Evolutionary conservation across 2,888 invertebrate genomes (phyloP).

Genomic region (Auanema freiburgensis): DNA sequence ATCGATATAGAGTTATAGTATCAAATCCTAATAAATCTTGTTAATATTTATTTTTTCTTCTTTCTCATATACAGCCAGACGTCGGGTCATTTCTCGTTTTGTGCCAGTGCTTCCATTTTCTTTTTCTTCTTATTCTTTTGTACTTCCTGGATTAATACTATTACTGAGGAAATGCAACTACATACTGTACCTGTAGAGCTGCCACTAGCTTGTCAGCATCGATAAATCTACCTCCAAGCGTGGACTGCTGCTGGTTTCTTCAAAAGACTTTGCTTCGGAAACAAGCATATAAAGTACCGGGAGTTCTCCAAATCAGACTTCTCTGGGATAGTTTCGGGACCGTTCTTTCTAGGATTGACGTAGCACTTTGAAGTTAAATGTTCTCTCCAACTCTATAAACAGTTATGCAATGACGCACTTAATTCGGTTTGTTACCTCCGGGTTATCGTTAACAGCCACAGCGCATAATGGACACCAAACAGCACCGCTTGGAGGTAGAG

Average conservation of each 20-base stretch:
- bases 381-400: conserved; percentile 33
- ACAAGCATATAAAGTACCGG: neutral
- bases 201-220: conserved; percentile 39
- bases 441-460: conserved; percentile 46
- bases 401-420: too few species aligned
- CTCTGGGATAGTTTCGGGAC: conserved; percentile 30
- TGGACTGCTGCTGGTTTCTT: conserved; percentile 25
- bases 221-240: conserved; percentile 30
- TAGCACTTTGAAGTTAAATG: conserved; percentile 47
- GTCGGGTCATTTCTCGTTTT: too few species aligned
- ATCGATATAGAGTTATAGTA: too few species aligned
- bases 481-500: conserved; percentile 43
- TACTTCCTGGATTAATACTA: too few species aligned
- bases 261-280: neutral
- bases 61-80: too few species aligned
- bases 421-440: too few species aligned
- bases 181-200: conserved; percentile 24
- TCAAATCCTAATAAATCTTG: too few species aligned
- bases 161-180: too few species aligned
- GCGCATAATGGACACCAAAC: conserved; percentile 58
- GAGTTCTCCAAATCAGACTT: neutral
- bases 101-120: too few species aligned
- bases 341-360: conserved; percentile 43
- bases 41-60: too few species aligned
- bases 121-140: too few species aligned